Evolutionary conservation across 2,113 vertebrate species (phyloP), one percentile per base, ranked within the genome.

Genomic region (Eretmochelys imbricata): DNA sequence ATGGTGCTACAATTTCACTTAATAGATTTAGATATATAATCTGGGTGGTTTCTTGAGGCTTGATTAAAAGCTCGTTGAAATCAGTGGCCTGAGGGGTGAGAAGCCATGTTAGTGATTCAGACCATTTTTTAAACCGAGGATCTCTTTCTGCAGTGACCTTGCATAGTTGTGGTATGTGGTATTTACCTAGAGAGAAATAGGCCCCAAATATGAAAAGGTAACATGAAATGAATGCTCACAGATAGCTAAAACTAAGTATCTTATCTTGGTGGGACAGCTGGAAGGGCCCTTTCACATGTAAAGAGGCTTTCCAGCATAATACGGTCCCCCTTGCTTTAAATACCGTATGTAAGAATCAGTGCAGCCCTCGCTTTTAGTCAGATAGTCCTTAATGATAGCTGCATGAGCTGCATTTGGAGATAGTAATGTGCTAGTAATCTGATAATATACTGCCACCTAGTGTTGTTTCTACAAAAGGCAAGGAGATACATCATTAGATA

Each of bases 361-460:
- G 50, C 51, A 81, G 49, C 80, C 20, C 10, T 38, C 13, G 10
- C 49, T 51, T 31, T 53, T 78, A 6, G 48, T 81, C 80, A 53
- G 80, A 53, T 81, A 20, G 38, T 46, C 5, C 24, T 50, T 51
- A 78, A 78, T 48, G 24, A 78, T 29, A 78, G 42, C 38, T 42
- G 6, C 20, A 76, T 11, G n/a, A 75, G 22, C 72, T 76, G 72
- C 38, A 78, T 78, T 78, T 42, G 38, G 72, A 48, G 24, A 29
- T 5, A 50, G 29, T 51, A 62, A 19, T 10, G 79, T 12, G 46
- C 55, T 25, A 79, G 87, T 91, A 97, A 93, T 86, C 80, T 94
- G 96, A 97, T 96, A 35, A 46, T 69, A 91, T 92, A 85, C 93
- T 89, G 96, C 97, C 97, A 98, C 96, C 97, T 97, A 95, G 95